These are phyloP conservation scores for Chaitophorus viminalis DNA, from an alignment of 2,888 invertebrate genomes.

Conservation along the genomic window DNA sequence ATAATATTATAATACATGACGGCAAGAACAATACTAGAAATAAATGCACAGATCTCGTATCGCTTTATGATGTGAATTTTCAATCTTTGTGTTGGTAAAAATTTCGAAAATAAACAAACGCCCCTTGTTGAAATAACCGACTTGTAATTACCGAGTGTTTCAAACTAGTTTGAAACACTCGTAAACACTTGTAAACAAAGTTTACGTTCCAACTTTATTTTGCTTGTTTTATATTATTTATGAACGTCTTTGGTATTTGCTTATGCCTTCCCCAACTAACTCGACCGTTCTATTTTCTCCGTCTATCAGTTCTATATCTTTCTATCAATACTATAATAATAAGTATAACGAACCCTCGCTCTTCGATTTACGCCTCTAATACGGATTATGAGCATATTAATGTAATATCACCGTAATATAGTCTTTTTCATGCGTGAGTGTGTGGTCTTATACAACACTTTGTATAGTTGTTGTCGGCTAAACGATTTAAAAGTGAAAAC, in stretches of 20 bases:
- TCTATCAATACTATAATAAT: too few relatives aligned
- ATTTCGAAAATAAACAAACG: too few relatives aligned
- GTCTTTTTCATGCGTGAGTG: neutral
- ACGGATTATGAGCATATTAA: neutral
- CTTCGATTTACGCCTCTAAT: neutral
- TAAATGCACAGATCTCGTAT: too few relatives aligned
- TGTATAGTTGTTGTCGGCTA: neutral
- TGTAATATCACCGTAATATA: slow-evolving; percentile 15
- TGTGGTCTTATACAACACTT: slow-evolving; percentile 36
- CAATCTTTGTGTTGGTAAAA: too few relatives aligned
- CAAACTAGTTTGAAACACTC: too few relatives aligned
- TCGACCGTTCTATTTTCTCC: neutral
- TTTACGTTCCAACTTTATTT: neutral
- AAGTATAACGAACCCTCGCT: neutral
- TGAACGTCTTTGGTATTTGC: neutral
- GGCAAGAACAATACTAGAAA: too few relatives aligned
- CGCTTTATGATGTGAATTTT: too few relatives aligned
- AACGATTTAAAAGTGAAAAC: slow-evolving; percentile 52
- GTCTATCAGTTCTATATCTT: neutral
- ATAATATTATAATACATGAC: too few relatives aligned
- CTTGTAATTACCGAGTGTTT: too few relatives aligned
- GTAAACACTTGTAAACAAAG: too few relatives aligned
- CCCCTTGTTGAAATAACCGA: too few relatives aligned
- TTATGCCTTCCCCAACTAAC: neutral
- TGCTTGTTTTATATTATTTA: neutral